These are phyloP conservation scores for Ceratosolen fusciceps DNA, from an alignment of 1,140 invertebrate species.

Conservation along the genomic window DNA sequence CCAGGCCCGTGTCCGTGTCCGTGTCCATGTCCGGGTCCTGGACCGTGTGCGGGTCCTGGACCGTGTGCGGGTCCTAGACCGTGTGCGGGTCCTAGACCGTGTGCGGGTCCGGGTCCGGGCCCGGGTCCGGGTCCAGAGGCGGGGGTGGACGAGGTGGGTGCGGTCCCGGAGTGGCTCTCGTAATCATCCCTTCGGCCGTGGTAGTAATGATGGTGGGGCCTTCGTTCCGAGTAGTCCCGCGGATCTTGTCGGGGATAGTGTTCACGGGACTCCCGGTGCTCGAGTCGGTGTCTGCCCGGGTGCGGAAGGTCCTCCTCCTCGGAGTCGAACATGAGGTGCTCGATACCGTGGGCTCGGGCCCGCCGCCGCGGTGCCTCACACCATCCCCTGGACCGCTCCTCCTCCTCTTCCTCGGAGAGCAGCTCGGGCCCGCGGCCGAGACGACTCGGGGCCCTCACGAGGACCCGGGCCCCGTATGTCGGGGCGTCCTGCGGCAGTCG, in stretches of 20 bases:
- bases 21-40: no score
- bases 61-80: no score
- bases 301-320: slow-evolving; percentile 63
- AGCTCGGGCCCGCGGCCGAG: slow-evolving; percentile 58
- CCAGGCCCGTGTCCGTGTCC: no score
- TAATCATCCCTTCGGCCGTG: slow-evolving; percentile 54
- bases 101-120: no score
- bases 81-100: no score
- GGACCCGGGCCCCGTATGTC: slow-evolving; percentile 35
- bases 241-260: slow-evolving; percentile 47
- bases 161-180: slow-evolving; percentile 41
- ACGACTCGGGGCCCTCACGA: slow-evolving; percentile 45
- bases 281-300: slow-evolving; percentile 22
- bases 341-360: slow-evolving; percentile 57
- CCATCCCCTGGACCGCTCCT: slow-evolving; percentile 61
- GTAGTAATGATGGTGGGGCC: slow-evolving; percentile 52
- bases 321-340: slow-evolving; percentile 68
- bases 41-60: no score
- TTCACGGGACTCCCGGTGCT: slow-evolving; percentile 30
- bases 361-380: slow-evolving; percentile 57
- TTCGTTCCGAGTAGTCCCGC: slow-evolving; percentile 48
- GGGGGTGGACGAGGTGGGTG: slow-evolving; percentile 52
- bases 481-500: slow-evolving; percentile 44
- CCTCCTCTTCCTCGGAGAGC: slow-evolving; percentile 64
- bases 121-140: background rate